Evolutionary conservation across 2,113 vertebrate genomes (phyloP).

Genomic region (Sinocyclocheilus rhinocerous): DNA sequence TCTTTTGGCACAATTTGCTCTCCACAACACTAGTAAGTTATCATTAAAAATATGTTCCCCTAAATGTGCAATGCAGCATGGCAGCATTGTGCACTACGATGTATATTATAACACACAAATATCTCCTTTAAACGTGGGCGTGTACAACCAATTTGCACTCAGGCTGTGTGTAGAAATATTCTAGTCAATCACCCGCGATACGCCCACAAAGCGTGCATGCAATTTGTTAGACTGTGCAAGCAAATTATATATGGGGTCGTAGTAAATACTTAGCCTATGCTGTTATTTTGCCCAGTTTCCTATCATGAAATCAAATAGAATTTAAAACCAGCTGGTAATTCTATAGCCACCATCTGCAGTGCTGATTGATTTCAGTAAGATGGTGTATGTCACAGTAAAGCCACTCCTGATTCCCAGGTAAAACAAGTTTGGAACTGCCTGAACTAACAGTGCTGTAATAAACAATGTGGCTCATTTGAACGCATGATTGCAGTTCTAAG

Average conservation of each 20-base stretch:
- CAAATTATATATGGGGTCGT: background rate
- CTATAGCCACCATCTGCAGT: background rate
- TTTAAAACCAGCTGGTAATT: background rate
- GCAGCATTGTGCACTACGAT: no score
- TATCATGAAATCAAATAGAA: background rate
- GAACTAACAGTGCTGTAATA: slow-evolving; percentile 70
- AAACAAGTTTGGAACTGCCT: slow-evolving; percentile 79
- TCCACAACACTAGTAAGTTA: no score
- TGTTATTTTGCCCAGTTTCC: background rate
- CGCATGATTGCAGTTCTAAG: slow-evolving; percentile 75
- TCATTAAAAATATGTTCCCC: no score
- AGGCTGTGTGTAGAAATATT: background rate
- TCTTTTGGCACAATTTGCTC: no score
- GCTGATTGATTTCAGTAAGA: slow-evolving; percentile 13
- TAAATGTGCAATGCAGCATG: no score
- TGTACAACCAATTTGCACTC: background rate
- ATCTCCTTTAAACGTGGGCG: background rate
- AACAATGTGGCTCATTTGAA: slow-evolving; percentile 77
- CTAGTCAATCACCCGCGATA: background rate
- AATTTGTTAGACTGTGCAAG: background rate
- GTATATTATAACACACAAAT: no score
- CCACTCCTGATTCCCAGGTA: slow-evolving; percentile 61
- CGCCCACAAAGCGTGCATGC: background rate
- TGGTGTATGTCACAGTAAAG: slow-evolving; percentile 49
- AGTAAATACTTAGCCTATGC: background rate